phyloP scores from a whole-genome alignment of 2,797 vertebrate species.

The Molothrus ater region DNA sequence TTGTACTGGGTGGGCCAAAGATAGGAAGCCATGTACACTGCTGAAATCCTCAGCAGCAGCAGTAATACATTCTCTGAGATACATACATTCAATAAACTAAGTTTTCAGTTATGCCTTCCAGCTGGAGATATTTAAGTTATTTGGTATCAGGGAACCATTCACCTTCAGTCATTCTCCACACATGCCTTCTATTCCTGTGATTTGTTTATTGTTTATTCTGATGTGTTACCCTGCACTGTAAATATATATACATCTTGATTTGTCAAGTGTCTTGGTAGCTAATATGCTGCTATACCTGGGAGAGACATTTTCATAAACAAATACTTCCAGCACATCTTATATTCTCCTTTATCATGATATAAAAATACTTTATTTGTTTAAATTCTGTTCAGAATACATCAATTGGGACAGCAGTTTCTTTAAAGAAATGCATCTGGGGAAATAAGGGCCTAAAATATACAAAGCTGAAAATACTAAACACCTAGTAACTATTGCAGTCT shows the following conservation, averaged over 20 bases:
- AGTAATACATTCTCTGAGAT: neutral
- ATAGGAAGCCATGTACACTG: neutral
- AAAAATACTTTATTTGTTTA: neutral
- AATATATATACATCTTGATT: conserved; percentile 19
- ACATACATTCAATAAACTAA: neutral
- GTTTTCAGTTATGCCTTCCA: neutral
- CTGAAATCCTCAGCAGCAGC: neutral
- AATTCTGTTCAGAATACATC: neutral
- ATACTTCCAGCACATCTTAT: neutral
- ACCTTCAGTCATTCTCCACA: neutral
- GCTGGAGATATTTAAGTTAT: neutral
- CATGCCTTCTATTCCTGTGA: neutral
- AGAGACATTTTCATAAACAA: conserved; percentile 29
- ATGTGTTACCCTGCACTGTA: neutral
- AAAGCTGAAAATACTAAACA: neutral
- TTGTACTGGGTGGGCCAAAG: neutral
- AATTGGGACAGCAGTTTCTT: neutral
- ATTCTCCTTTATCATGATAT: neutral
- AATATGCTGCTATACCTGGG: neutral
- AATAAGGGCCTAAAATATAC: neutral
- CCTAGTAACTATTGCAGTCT: neutral
- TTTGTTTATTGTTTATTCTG: conserved; percentile 5
- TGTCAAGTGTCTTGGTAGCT: conserved; percentile 10
- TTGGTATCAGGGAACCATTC: neutral
- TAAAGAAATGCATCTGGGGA: neutral